Percentiles rank a stretch among this genome's conserved stretches.
Conservation (phyloP, 2,797 vertebrate species). For the Todus mexicanus region DNA sequence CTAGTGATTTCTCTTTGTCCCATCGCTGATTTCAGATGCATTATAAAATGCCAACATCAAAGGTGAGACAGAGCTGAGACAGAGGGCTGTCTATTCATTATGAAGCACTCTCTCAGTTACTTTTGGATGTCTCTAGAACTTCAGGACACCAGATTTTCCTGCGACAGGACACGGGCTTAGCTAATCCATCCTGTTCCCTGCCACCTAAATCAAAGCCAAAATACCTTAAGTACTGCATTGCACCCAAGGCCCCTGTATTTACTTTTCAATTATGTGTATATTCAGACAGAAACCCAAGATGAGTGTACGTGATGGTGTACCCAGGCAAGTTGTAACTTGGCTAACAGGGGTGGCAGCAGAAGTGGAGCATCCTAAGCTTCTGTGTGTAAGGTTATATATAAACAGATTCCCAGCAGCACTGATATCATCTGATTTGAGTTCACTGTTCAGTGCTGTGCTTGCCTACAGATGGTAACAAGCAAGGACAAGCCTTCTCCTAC, state of each 20-base stretch:
- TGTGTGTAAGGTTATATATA: background rate
- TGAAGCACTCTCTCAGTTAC: background rate
- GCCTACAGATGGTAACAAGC: background rate
- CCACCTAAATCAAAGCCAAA: background rate
- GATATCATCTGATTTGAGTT: background rate
- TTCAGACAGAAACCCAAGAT: background rate
- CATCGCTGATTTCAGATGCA: background rate
- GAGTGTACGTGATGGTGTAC: background rate
- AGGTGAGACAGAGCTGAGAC: background rate
- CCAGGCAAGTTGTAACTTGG: background rate
- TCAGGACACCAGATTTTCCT: background rate
- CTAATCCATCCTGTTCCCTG: background rate
- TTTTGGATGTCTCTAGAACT: background rate
- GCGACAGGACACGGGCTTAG: background rate
- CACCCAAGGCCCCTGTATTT: background rate
- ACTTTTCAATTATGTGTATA: rapidly evolving
- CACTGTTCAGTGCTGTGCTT: background rate
- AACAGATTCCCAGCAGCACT: background rate
- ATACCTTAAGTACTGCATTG: background rate
- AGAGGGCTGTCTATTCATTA: background rate
- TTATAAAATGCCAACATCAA: background rate
- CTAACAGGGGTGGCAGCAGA: background rate
- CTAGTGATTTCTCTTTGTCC: background rate
- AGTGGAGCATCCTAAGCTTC: background rate
- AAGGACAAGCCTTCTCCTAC: background rate